Evolutionary conservation across 2,113 vertebrate species (phyloP), one percentile per base, ranked within the genome.

Genomic region (Pollimyrus isidori): DNA sequence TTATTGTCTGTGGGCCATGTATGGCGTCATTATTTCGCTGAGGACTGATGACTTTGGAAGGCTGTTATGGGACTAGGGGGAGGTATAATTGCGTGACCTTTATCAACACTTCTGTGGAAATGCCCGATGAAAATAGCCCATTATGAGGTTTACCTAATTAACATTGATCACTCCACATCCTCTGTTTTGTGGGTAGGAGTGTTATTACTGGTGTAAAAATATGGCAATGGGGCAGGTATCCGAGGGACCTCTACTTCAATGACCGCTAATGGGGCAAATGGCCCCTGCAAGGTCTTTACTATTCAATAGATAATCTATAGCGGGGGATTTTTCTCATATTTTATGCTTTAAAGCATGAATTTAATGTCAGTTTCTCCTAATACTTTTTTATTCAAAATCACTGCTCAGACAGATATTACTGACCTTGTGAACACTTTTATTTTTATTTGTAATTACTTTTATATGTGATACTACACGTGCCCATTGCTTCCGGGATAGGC

Each of bases 51-150:
- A 91, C 91, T 90, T 80, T 30, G 88, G 89, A 89, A 65, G 91
- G 91, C 92, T 91, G 92, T 92, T 93, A 95, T 93, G 88, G 92
- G 93, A 94, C 92, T 35, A 84, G 87, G 17, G 87, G 87, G 89
- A 90, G 91, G 90, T 92, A 93, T 94, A 94, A 95, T 96, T 95
- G 94, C 90, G 65, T 95, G 95, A 95, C 95, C 94, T 95, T 96
- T 95, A 95, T 96, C 90, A 94, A 96, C 94, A 93, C 89, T 89
- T 89, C 93, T 90, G 93, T 93, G 93, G 92, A 94, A 94, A 94
- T 90, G 80, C 93, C 91, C 87, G 46, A 87, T 52, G 92, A 92
- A 92, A 92, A 92, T 86, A 91, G 58, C 92, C 93, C 93, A 93
- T 94, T 89, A 90, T 95, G 94, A 92, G 92, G 93, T 94, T 91